These are phyloP conservation scores for Drosophila eugracilis DNA, from an alignment of 1,140 invertebrate genomes.

Conservation along the genomic window DNA sequence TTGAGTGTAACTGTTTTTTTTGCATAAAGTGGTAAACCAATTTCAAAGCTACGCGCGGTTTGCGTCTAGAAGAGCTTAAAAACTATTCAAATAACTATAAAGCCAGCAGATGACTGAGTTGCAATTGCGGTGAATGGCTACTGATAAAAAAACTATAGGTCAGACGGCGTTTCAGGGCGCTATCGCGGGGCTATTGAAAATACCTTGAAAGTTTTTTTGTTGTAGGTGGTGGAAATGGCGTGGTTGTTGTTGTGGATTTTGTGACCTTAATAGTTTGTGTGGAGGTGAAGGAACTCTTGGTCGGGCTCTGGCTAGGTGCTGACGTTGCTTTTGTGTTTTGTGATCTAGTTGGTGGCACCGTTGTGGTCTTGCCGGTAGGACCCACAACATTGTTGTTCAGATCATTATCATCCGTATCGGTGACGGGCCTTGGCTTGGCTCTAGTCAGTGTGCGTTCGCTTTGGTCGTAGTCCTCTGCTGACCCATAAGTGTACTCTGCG, in stretches of 20 bases:
- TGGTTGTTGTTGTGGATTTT: conserved; percentile 48
- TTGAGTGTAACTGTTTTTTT: conserved; percentile 10
- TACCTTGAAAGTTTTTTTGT: conserved; percentile 67
- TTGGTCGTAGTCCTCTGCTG: conserved; percentile 48
- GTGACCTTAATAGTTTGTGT: conserved; percentile 45
- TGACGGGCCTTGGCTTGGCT: conserved; percentile 1
- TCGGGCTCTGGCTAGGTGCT: conserved; percentile 33
- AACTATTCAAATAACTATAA: conserved; percentile 8
- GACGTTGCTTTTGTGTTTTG: conserved; percentile 25
- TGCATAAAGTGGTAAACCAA: conserved; percentile 26
- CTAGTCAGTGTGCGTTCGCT: conserved; percentile 32
- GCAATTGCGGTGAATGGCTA: background rate
- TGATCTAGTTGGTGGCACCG: conserved; percentile 8
- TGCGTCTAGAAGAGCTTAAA: conserved; percentile 24
- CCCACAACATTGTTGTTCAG: conserved; percentile 51
- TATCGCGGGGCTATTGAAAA: conserved; percentile 17
- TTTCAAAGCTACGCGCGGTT: conserved; percentile 9
- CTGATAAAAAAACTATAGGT: background rate
- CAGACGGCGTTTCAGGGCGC: background rate
- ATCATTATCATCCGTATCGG: conserved; percentile 51
- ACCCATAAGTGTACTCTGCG: conserved; percentile 47
- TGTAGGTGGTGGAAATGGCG: conserved; percentile 32
- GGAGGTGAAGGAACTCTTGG: conserved; percentile 37
- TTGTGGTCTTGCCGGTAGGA: conserved; percentile 18
- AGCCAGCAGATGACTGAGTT: conserved; percentile 9